phyloP scores from a whole-genome alignment of 2,888 invertebrate species.

The Zaprionus obscuricornis region DNA sequence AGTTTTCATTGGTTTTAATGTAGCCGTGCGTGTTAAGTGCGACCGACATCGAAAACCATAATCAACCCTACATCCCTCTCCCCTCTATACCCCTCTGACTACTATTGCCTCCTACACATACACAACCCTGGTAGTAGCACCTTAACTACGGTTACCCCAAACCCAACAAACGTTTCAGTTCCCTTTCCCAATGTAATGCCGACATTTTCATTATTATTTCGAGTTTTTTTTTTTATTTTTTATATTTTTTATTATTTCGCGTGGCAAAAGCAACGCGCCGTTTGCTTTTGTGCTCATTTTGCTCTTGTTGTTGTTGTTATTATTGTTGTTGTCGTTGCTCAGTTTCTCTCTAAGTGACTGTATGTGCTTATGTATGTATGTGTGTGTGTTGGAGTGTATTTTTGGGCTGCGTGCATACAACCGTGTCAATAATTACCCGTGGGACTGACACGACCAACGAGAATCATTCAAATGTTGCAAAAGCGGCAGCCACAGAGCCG shows the following conservation, averaged over 20 bases:
- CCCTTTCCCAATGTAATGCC: slow-evolving; percentile 36
- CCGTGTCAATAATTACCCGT: slow-evolving; percentile 82
- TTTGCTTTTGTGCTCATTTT: slow-evolving; percentile 51
- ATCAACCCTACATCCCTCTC: slow-evolving; percentile 13
- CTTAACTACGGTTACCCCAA: slow-evolving; percentile 16
- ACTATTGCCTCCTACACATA: no score
- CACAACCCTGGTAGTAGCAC: slow-evolving; percentile 23
- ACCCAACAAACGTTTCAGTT: neutral
- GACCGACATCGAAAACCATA: slow-evolving; percentile 52
- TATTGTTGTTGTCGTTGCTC: slow-evolving; percentile 25
- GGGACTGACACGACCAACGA: slow-evolving; percentile 81
- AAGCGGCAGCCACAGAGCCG: slow-evolving; percentile 62
- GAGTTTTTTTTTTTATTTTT: slow-evolving; percentile 46
- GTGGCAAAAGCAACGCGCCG: slow-evolving; percentile 68
- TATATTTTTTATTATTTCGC: slow-evolving; percentile 71
- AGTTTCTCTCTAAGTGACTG: slow-evolving; percentile 29
- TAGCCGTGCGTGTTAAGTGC: slow-evolving; percentile 73
- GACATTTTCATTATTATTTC: slow-evolving; percentile 79
- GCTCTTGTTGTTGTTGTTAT: no score
- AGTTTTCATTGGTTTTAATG: slow-evolving; percentile 78
- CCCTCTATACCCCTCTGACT: slow-evolving; percentile 2
- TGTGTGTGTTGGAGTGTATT: slow-evolving; percentile 57
- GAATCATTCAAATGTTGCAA: slow-evolving; percentile 81
- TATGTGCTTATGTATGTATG: slow-evolving; percentile 16
- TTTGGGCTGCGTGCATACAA: slow-evolving; percentile 81